Evolutionary conservation across 1,140 invertebrate species (phyloP).

Genomic region (Zeugodacus cucurbitae): DNA sequence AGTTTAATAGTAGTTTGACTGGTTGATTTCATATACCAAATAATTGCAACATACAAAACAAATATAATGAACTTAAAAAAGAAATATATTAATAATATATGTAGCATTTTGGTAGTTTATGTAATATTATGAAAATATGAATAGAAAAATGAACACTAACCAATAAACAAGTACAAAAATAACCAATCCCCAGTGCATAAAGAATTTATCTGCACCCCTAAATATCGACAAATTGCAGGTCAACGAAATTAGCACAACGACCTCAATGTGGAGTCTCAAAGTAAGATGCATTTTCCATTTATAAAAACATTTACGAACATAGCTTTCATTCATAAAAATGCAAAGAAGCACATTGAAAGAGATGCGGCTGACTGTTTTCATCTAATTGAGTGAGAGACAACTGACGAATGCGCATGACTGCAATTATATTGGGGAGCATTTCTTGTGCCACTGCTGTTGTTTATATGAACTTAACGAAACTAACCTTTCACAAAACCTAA

Average conservation of each 20-base stretch:
- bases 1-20: no score
- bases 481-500: not conserved
- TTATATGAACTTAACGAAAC: constrained; percentile 22
- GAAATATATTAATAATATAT: no score
- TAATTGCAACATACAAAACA: no score
- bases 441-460: not conserved
- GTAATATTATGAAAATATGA: no score
- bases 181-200: no score
- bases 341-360: not conserved
- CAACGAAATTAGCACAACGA: constrained; percentile 3
- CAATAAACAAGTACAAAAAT: no score
- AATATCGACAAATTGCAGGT: not conserved
- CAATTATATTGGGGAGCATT: not conserved
- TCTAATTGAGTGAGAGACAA: not conserved
- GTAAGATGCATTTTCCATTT: not conserved
- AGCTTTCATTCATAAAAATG: constrained; percentile 14
- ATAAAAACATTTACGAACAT: not conserved
- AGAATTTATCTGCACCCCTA: no score
- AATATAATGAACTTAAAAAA: no score
- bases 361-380: not conserved
- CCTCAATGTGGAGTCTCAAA: not conserved
- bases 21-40: no score
- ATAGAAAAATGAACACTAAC: no score
- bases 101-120: no score
- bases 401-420: not conserved